Conservation (phyloP, 2,888 invertebrate species). For the Schizotus pectinicornis region DNA sequence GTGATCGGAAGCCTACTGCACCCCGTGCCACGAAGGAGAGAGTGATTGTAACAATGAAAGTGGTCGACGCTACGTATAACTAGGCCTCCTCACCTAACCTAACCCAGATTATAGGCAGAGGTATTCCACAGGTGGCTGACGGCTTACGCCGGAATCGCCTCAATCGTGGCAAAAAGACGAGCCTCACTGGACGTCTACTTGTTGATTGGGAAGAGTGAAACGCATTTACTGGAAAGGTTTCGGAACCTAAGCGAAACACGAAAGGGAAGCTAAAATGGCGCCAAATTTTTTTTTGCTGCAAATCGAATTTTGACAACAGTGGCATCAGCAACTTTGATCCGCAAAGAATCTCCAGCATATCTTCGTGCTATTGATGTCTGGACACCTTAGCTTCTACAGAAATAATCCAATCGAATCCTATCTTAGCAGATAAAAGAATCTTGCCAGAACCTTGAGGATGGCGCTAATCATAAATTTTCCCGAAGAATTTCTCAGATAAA, state of each 20-base stretch:
- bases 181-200: too few species aligned
- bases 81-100: conserved; percentile 45
- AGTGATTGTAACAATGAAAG: conserved; percentile 56
- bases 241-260: neutral
- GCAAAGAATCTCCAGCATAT: too few species aligned
- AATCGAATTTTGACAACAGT: too few species aligned
- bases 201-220: neutral
- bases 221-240: neutral
- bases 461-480: too few species aligned
- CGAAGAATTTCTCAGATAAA: too few species aligned
- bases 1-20: conserved; percentile 32
- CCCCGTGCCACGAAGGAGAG: conserved; percentile 43
- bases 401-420: too few species aligned
- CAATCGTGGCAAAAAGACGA: neutral
- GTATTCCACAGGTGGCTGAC: conserved; percentile 19
- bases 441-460: too few species aligned
- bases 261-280: neutral
- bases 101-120: conserved; percentile 37
- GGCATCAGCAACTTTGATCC: too few species aligned
- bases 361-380: too few species aligned
- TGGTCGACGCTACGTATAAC: conserved; percentile 43
- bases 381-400: too few species aligned
- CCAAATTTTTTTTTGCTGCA: too few species aligned
- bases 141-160: conserved; percentile 3
- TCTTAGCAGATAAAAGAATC: too few species aligned